A percentile compares a stretch with the other conserved stretches of the same genome.
Conservation (phyloP, 2,888 invertebrate species). For the Dasysyrphus albostriatus region DNA sequence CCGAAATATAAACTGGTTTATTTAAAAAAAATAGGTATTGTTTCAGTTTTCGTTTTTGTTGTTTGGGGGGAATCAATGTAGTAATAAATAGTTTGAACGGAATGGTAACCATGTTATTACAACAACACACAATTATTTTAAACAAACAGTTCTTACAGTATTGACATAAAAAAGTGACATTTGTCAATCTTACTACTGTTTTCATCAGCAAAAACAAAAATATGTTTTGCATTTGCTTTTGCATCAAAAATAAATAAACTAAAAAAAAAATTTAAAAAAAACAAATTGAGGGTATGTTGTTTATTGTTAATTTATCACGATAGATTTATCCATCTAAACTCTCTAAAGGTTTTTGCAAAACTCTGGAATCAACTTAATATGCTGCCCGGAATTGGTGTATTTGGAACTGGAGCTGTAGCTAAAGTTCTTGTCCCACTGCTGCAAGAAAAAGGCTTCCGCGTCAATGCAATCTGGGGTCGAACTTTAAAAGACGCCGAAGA, state of each 20-base stretch:
- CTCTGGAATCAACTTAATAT: constrained; percentile 83
- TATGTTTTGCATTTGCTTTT: background rate
- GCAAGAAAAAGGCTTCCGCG: constrained; percentile 95
- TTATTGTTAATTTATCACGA: background rate
- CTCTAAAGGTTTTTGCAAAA: background rate
- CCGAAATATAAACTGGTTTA: too few relatives aligned
- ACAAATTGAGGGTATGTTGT: background rate
- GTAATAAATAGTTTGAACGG: too few relatives aligned
- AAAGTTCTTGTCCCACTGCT: constrained; percentile 95
- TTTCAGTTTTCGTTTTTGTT: too few relatives aligned
- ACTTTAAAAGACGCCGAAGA: constrained; percentile 89
- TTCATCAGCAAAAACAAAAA: constrained; percentile 29
- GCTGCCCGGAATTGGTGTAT: constrained; percentile 97
- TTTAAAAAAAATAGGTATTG: too few relatives aligned
- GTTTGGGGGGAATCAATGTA: too few relatives aligned
- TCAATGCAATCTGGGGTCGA: constrained; percentile 97
- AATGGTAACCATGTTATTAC: too few relatives aligned
- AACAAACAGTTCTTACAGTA: constrained; percentile 9
- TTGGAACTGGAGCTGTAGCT: constrained; percentile 90
- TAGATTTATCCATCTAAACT: background rate
- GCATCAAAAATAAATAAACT: constrained; percentile 6
- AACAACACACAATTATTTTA: background rate
- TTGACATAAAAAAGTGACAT: background rate
- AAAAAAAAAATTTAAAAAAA: background rate
- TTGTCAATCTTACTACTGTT: background rate